Conservation (phyloP, 2,797 vertebrate species). For the Hippoglossus hippoglossus region DNA sequence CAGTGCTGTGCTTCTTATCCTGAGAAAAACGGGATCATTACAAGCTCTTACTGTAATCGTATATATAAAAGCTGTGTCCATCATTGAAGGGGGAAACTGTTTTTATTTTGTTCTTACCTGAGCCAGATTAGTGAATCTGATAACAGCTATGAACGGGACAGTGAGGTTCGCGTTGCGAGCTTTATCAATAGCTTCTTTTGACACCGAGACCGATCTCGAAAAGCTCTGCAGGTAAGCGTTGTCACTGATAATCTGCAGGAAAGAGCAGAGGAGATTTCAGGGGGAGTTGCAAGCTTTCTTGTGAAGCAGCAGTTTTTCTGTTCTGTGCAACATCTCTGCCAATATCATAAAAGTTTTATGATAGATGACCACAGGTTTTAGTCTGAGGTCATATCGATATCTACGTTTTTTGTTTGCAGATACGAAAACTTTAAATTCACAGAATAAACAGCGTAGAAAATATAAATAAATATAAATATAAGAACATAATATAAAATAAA, state of each 20-base stretch:
- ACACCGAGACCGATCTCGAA: slow-evolving; percentile 40
- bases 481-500: too few species aligned
- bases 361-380: too few species aligned
- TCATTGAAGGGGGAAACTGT: background rate
- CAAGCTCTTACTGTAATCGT: background rate
- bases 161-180: rapidly evolving
- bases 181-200: slow-evolving; percentile 68
- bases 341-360: too few species aligned
- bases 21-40: slow-evolving; percentile 22
- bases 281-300: too few species aligned
- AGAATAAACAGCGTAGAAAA: too few species aligned
- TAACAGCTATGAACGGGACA: slow-evolving; percentile 38
- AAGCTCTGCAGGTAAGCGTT: rapidly evolving
- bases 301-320: too few species aligned
- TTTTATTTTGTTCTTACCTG: slow-evolving; percentile 52
- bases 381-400: too few species aligned
- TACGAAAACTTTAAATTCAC: too few species aligned
- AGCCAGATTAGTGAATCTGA: slow-evolving; percentile 65
- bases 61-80: background rate
- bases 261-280: background rate
- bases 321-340: too few species aligned
- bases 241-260: slow-evolving; percentile 62
- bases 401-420: too few species aligned
- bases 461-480: too few species aligned
- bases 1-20: slow-evolving; percentile 65